These are phyloP conservation scores for Psammodynastes pulverulentus DNA, from an alignment of 2,113 vertebrate species.

Conservation along the genomic window DNA sequence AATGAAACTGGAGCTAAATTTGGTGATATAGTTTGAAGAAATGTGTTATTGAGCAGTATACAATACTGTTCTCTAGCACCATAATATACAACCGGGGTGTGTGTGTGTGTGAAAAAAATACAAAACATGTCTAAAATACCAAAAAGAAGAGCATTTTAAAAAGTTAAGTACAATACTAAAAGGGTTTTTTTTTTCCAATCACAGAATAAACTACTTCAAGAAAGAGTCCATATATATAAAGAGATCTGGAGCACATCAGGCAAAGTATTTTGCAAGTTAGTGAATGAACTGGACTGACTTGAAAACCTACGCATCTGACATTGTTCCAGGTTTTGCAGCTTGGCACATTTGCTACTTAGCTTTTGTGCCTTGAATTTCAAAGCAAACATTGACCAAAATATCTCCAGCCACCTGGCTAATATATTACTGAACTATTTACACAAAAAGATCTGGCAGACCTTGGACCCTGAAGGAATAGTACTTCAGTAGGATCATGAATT, in stretches of 20 bases:
- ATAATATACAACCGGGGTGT: background rate
- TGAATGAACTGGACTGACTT: background rate
- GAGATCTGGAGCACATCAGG: background rate
- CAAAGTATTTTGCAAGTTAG: background rate
- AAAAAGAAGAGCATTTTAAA: background rate
- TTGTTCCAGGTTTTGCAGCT: slow-evolving; percentile 17
- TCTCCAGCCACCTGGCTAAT: background rate
- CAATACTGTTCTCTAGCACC: background rate
- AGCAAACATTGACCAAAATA: background rate
- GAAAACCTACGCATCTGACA: slow-evolving; percentile 5
- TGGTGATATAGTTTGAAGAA: background rate
- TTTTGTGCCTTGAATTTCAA: slow-evolving; percentile 11
- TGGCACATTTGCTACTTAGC: slow-evolving; percentile 11
- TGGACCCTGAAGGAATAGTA: background rate
- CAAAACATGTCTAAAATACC: background rate
- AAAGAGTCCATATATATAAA: slow-evolving; percentile 5
- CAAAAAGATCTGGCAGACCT: background rate
- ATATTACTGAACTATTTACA: slow-evolving; percentile 5
- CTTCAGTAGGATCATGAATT: background rate
- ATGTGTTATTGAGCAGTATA: background rate
- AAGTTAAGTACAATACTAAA: background rate
- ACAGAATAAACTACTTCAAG: slow-evolving; percentile 11
- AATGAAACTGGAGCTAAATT: background rate
- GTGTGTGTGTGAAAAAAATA: background rate
- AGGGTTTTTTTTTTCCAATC: background rate